These are phyloP conservation scores for Agelaius tricolor DNA, from an alignment of 2,113 vertebrate genomes.

Conservation along the genomic window DNA sequence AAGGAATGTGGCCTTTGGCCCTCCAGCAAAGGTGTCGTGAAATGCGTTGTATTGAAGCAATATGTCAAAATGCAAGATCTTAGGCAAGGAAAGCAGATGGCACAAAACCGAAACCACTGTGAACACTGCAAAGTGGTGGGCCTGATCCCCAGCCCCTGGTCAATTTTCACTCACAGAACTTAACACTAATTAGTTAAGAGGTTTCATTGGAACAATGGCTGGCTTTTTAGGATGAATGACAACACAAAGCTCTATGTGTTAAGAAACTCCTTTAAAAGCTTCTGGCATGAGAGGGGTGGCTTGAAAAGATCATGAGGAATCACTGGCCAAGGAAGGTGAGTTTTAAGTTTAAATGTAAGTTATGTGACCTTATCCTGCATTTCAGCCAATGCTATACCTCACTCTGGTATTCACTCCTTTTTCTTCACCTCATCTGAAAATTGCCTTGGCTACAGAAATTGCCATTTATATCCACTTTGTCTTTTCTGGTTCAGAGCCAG, in stretches of 20 bases:
- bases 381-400: not conserved
- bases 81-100: not conserved
- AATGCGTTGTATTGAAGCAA: slow-evolving; percentile 21
- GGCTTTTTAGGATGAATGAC: not conserved
- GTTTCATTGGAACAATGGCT: not conserved
- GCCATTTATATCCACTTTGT: not conserved
- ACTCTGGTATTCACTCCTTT: not conserved
- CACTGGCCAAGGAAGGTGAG: not conserved
- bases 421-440: not conserved
- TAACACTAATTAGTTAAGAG: not conserved
- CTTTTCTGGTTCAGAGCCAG: not conserved
- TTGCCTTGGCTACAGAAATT: not conserved
- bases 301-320: not conserved
- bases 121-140: not conserved
- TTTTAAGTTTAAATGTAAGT: not conserved
- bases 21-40: slow-evolving; percentile 17
- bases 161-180: not conserved
- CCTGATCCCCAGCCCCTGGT: not conserved
- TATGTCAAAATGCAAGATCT: not conserved
- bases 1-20: slow-evolving; percentile 35
- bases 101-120: not conserved
- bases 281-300: accelerated
- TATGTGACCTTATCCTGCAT: not conserved
- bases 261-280: not conserved
- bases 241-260: not conserved